A percentile compares a stretch with the other conserved stretches of the same genome.
Evolutionary conservation across 2,113 vertebrate genomes (phyloP).

Genomic region (mouse (Mus musculus)): DNA sequence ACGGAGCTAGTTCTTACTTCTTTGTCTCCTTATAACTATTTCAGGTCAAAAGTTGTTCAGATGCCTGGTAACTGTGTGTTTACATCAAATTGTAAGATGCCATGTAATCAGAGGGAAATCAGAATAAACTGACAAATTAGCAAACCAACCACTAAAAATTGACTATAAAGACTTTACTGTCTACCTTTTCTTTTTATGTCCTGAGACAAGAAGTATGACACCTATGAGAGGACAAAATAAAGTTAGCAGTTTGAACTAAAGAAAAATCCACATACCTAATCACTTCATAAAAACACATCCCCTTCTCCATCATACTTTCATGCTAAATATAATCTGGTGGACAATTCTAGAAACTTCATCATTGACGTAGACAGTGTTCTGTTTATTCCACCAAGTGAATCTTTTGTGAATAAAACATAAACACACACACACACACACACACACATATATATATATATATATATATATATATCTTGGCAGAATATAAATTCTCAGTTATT

Average conservation of each 20-base stretch:
- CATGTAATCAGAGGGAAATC: neutral
- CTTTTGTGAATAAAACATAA: constrained; percentile 67
- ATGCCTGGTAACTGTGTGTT: neutral
- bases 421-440: no score
- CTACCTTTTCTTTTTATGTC: neutral
- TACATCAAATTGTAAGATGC: neutral
- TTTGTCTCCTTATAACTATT: constrained; percentile 12
- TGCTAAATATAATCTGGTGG: constrained; percentile 9
- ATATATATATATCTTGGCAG: neutral
- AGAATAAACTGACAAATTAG: neutral
- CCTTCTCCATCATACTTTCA: constrained; percentile 14
- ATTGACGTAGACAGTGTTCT: constrained; percentile 13
- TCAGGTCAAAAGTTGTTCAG: neutral
- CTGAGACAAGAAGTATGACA: constrained; percentile 16
- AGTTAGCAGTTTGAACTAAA: constrained; percentile 34
- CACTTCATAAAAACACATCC: constrained; percentile 48
- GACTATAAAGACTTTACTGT: neutral
- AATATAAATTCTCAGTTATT: constrained; percentile 48
- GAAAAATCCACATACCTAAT: constrained; percentile 48
- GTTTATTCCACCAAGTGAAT: constrained; percentile 39
- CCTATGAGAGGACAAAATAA: neutral
- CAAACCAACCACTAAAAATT: neutral
- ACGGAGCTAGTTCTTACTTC: neutral
- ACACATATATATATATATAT: neutral
- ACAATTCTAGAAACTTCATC: constrained; percentile 35